These are phyloP conservation scores for Drosophila picticornis DNA, from an alignment of 2,888 invertebrate genomes.

Conservation along the genomic window DNA sequence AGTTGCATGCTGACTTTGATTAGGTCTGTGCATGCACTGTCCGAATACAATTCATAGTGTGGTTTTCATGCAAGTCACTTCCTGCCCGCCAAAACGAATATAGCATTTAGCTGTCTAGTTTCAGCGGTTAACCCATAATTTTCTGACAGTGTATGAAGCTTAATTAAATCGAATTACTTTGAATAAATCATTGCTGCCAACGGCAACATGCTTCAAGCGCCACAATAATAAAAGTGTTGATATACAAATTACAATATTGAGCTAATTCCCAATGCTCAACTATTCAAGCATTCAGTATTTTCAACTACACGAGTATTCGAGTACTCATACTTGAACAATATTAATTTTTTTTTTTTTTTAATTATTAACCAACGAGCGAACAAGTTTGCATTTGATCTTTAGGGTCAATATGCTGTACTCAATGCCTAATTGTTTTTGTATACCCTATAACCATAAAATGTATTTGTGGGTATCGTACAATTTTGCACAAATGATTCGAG, in stretches of 20 bases:
- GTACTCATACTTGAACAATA: conserved; percentile 26
- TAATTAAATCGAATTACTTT: conserved; percentile 45
- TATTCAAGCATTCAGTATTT: conserved; percentile 30
- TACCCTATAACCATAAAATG: conserved; percentile 28
- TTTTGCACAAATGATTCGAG: neutral
- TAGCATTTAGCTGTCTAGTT: neutral
- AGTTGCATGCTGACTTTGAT: conserved; percentile 59
- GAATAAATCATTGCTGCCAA: conserved; percentile 25
- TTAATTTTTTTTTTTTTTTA: conserved; percentile 39
- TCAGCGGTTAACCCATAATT: conserved; percentile 2
- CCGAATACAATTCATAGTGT: neutral
- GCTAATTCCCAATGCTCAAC: conserved; percentile 37
- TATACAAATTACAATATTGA: conserved; percentile 65
- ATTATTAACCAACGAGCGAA: conserved; percentile 68
- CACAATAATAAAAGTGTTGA: conserved; percentile 61
- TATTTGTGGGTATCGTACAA: neutral
- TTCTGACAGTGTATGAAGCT: conserved; percentile 27
- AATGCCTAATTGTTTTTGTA: conserved; percentile 72
- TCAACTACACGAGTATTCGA: conserved; percentile 25
- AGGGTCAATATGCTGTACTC: conserved; percentile 77
- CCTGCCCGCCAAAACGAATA: neutral
- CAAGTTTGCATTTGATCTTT: conserved; percentile 81
- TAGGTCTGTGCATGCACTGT: conserved; percentile 46
- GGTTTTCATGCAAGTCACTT: neutral
- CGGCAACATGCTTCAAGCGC: conserved; percentile 22